Evolutionary conservation across 2,113 vertebrate genomes (phyloP).

Genomic region (Xiphias gladius): DNA sequence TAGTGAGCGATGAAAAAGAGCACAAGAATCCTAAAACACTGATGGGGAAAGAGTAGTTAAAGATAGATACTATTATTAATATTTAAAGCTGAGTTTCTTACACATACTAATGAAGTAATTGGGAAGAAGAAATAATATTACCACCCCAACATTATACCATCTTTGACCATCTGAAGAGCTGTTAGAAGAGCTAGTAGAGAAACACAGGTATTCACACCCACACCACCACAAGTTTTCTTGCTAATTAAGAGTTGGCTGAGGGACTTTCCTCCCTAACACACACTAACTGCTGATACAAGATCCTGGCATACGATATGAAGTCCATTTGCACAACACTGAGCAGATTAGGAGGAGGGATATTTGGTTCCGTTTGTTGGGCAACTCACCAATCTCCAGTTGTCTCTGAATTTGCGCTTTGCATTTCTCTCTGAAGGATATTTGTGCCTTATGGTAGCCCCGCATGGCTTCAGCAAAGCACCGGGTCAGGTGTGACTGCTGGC

Average conservation of each 20-base stretch:
- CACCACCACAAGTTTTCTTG: neutral
- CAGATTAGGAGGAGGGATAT: neutral
- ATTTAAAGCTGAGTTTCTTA: neutral
- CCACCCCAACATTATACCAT: neutral
- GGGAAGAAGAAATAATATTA: neutral
- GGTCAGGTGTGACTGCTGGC: slow-evolving; percentile 89
- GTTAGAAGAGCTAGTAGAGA: neutral
- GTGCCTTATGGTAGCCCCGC: slow-evolving; percentile 88
- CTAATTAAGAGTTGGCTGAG: slow-evolving; percentile 7
- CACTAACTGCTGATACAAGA: slow-evolving; percentile 1
- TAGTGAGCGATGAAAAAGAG: neutral
- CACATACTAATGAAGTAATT: neutral
- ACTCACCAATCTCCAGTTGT: slow-evolving; percentile 96
- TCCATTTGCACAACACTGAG: slow-evolving; percentile 10
- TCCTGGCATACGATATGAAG: neutral
- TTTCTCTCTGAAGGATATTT: slow-evolving; percentile 90
- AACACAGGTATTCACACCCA: neutral
- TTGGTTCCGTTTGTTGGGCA: neutral
- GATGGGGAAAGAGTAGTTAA: neutral
- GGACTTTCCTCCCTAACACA: neutral
- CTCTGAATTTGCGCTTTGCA: slow-evolving; percentile 92
- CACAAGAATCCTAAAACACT: neutral
- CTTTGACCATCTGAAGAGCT: neutral
- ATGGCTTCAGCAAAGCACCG: slow-evolving; percentile 93
- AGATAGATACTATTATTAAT: neutral